Conservation (phyloP, 2,888 invertebrate genomes). For the Tiliacea citrago region DNA sequence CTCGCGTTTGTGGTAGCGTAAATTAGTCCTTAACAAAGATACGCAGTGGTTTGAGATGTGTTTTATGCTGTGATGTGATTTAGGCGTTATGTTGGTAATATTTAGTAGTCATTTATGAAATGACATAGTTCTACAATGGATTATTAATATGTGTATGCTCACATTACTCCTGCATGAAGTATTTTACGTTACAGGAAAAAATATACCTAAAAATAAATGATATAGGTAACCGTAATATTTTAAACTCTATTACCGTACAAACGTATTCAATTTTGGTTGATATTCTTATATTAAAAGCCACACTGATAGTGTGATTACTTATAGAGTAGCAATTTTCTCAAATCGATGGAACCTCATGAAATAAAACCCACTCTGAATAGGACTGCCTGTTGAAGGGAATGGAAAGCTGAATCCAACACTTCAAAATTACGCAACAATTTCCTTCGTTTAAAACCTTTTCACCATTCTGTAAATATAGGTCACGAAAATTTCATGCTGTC, state of each 20-base stretch:
- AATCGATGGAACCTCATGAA: not conserved
- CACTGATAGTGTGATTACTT: not conserved
- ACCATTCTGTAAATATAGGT: conserved; percentile 26
- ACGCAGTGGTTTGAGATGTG: not conserved
- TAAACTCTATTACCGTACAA: not conserved
- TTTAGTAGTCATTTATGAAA: too few species aligned
- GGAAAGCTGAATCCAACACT: not conserved
- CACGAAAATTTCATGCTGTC: conserved; percentile 22
- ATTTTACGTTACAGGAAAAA: too few species aligned
- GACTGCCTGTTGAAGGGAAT: conserved; percentile 17
- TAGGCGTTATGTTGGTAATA: too few species aligned
- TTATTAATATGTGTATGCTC: too few species aligned
- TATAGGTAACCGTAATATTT: not conserved
- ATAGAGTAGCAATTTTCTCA: not conserved
- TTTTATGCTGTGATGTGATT: too few species aligned
- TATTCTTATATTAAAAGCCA: not conserved
- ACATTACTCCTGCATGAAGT: not conserved
- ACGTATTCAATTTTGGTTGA: not conserved
- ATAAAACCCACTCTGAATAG: not conserved
- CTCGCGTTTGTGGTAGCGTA: conserved; percentile 22
- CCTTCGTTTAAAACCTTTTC: not conserved
- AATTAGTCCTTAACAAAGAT: conserved; percentile 16
- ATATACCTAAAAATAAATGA: too few species aligned
- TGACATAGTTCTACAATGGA: too few species aligned
- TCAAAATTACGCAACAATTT: not conserved